Evolutionary conservation across 2,113 vertebrate genomes (phyloP).

Genomic region (Scophthalmus maximus): DNA sequence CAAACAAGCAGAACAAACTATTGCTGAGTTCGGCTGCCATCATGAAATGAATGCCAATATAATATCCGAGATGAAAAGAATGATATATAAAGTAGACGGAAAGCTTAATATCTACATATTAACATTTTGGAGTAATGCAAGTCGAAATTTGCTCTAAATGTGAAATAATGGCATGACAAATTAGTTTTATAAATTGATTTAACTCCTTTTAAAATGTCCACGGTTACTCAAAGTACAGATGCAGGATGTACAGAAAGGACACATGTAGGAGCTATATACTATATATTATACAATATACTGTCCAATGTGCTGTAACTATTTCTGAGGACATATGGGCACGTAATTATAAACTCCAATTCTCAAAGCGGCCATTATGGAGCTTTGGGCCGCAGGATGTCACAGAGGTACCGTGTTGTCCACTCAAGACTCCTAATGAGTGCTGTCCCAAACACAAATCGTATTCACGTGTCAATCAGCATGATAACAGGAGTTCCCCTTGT

Average conservation of each 20-base stretch:
- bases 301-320: not conserved
- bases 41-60: constrained; percentile 13
- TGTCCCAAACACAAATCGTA: constrained; percentile 23
- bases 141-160: constrained; percentile 4
- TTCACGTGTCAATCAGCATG: constrained; percentile 36
- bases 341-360: constrained; percentile 46
- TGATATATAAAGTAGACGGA: constrained; percentile 17
- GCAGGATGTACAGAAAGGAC: not conserved
- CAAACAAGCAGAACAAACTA: constrained; percentile 63
- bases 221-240: too few species aligned
- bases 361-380: constrained; percentile 55
- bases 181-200: not conserved
- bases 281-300: constrained; percentile 7
- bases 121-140: constrained; percentile 9
- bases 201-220: too few species aligned
- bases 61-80: constrained; percentile 31
- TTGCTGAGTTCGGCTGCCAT: constrained; percentile 13
- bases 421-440: constrained; percentile 48
- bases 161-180: not conserved
- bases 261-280: not conserved
- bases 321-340: constrained; percentile 15
- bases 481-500: constrained; percentile 21
- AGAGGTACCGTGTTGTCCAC: constrained; percentile 24
- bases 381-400: constrained; percentile 34
- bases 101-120: too few species aligned